These are phyloP conservation scores for Chrysochloris asiatica DNA, from an alignment of 2,113 vertebrate genomes.

Conservation along the genomic window DNA sequence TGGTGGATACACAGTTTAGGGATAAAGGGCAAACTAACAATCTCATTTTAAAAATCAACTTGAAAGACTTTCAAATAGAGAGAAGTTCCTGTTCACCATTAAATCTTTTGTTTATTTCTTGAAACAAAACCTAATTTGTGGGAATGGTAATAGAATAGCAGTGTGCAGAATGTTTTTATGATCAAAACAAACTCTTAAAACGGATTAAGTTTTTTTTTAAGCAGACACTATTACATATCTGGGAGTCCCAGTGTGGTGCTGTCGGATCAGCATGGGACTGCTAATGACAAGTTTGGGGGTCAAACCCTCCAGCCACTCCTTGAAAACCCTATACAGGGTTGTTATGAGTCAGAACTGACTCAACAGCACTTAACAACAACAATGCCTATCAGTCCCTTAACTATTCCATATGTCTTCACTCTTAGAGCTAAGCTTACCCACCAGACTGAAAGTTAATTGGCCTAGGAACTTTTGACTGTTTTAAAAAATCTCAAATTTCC, in stretches of 20 bases:
- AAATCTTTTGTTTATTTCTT: constrained; percentile 37
- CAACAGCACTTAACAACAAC: too few species aligned
- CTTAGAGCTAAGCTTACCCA: background rate
- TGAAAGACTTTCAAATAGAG: constrained; percentile 40
- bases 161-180: constrained; percentile 22
- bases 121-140: constrained; percentile 48
- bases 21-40: constrained; percentile 48
- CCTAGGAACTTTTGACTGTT: constrained; percentile 12
- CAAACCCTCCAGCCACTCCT: too few species aligned
- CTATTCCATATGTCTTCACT: background rate
- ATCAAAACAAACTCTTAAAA: constrained; percentile 41
- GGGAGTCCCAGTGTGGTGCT: too few species aligned
- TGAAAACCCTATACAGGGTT: too few species aligned
- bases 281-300: too few species aligned
- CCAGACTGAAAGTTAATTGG: background rate
- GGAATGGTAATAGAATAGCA: background rate
- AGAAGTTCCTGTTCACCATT: constrained; percentile 33
- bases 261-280: too few species aligned
- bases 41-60: constrained; percentile 65
- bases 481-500: background rate
- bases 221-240: too few species aligned
- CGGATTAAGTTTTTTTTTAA: background rate
- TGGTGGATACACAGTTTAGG: background rate
- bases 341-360: too few species aligned
- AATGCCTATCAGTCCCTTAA: constrained; percentile 2